phyloP scores from a whole-genome alignment of 2,797 vertebrate species.

The Smutsia temminckii region DNA sequence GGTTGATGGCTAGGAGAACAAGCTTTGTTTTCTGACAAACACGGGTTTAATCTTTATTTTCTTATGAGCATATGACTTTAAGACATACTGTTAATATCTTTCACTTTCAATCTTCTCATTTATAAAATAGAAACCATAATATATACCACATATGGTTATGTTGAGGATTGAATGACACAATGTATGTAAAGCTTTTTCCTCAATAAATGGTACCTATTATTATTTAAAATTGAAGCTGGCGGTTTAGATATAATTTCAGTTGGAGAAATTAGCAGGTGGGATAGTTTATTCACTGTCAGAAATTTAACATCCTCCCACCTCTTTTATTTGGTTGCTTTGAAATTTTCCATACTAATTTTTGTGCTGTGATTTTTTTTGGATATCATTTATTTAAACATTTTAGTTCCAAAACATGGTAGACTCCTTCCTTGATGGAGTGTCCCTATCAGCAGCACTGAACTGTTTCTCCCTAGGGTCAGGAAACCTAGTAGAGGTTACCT shows the following conservation, averaged over 20 bases:
- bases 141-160: constrained; percentile 17
- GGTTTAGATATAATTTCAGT: constrained; percentile 48
- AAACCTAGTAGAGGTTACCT: not conserved
- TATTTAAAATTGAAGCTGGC: constrained; percentile 58
- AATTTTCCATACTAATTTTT: constrained; percentile 40
- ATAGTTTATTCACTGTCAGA: constrained; percentile 48
- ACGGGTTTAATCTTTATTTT: constrained; percentile 37
- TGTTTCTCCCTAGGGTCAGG: not conserved
- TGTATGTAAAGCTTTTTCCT: constrained; percentile 48
- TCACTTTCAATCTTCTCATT: constrained; percentile 43
- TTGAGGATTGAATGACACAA: constrained; percentile 53
- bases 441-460: not conserved
- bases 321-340: constrained; percentile 50
- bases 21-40: constrained; percentile 25
- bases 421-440: not conserved
- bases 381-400: constrained; percentile 39
- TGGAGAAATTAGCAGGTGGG: constrained; percentile 44
- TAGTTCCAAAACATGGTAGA: not conserved
- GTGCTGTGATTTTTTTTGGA: not conserved
- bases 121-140: constrained; percentile 47
- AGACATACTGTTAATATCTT: not conserved
- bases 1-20: not conserved
- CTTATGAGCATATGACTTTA: not conserved
- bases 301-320: constrained; percentile 47
- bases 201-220: constrained; percentile 52